Evolutionary conservation across 2,113 vertebrate species (phyloP).

Genomic region (Tetrax tetrax): DNA sequence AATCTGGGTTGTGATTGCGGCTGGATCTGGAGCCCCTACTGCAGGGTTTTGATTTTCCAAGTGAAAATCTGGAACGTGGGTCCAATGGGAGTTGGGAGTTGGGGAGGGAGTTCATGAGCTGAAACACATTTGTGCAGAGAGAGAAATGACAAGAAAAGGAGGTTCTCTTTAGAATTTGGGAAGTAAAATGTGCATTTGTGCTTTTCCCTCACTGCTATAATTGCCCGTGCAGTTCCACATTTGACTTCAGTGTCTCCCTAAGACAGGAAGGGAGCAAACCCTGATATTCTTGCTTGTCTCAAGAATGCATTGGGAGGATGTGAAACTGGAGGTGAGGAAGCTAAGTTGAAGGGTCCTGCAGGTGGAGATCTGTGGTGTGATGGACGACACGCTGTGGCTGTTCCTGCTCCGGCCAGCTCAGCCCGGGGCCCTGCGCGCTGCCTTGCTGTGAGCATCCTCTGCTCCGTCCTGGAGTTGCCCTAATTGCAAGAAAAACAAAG

Average conservation of each 20-base stretch:
- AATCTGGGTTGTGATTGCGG: not conserved
- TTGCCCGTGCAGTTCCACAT: not conserved
- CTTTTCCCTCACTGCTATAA: not conserved
- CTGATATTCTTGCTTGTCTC: not conserved
- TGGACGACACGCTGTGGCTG: not conserved
- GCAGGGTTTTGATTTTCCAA: not conserved
- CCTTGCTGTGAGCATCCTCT: not conserved
- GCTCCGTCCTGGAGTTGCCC: not conserved
- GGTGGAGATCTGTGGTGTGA: not conserved
- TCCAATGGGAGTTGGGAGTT: not conserved
- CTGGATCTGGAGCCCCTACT: not conserved
- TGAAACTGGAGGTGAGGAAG: not conserved
- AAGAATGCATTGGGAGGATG: not conserved
- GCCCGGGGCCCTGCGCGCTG: not conserved
- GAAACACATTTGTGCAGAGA: accelerated
- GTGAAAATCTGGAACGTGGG: accelerated
- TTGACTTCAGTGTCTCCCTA: not conserved
- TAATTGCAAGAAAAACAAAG: not conserved
- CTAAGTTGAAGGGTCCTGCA: not conserved
- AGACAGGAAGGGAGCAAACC: not conserved
- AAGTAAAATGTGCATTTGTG: not conserved
- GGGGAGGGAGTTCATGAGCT: not conserved
- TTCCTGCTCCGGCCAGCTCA: not conserved
- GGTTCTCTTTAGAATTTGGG: not conserved
- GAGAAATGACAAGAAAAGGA: not conserved